Conservation (phyloP, 2,888 invertebrate genomes). For the Chrysopilus asiliformis region DNA sequence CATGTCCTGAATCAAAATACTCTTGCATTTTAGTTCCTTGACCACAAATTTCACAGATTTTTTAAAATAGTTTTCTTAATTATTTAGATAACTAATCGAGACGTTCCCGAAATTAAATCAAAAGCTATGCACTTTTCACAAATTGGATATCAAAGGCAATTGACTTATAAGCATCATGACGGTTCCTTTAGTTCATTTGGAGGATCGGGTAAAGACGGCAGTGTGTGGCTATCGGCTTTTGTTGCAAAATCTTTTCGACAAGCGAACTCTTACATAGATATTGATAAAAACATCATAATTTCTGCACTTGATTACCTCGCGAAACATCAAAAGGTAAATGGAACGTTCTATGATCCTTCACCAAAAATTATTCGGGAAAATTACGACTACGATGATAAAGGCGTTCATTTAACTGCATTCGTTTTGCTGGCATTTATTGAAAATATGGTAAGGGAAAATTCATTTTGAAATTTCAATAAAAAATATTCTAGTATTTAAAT, state of each 20-base stretch:
- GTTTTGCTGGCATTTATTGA: slow-evolving; percentile 62
- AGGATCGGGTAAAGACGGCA: slow-evolving; percentile 47
- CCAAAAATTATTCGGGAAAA: slow-evolving; percentile 49
- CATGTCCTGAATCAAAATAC: too few species aligned
- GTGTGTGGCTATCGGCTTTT: slow-evolving; percentile 75
- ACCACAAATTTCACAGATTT: too few species aligned
- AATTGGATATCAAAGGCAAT: slow-evolving; percentile 62
- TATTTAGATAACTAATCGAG: too few species aligned
- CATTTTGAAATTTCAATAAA: slow-evolving; percentile 1
- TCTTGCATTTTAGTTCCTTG: too few species aligned
- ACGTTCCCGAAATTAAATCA: too few species aligned
- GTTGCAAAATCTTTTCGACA: slow-evolving; percentile 65
- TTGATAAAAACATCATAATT: slow-evolving; percentile 54
- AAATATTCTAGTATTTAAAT: slow-evolving; percentile 7
- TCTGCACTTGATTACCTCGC: slow-evolving; percentile 59
- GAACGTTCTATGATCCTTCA: slow-evolving; percentile 72
- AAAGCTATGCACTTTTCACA: slow-evolving; percentile 24
- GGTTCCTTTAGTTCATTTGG: slow-evolving; percentile 79
- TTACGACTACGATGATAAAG: slow-evolving; percentile 55
- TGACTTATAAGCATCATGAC: slow-evolving; percentile 58
- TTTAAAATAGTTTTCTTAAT: too few species aligned
- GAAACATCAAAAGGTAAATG: slow-evolving; percentile 52
- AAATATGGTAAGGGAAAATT: slow-evolving; percentile 38
- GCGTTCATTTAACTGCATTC: slow-evolving; percentile 66
- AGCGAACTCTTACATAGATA: slow-evolving; percentile 52